A percentile compares a stretch with the other conserved stretches of the same genome.
Evolutionary conservation across 1,140 invertebrate species (phyloP).

Genomic region (Sitobion miscanthi): DNA sequence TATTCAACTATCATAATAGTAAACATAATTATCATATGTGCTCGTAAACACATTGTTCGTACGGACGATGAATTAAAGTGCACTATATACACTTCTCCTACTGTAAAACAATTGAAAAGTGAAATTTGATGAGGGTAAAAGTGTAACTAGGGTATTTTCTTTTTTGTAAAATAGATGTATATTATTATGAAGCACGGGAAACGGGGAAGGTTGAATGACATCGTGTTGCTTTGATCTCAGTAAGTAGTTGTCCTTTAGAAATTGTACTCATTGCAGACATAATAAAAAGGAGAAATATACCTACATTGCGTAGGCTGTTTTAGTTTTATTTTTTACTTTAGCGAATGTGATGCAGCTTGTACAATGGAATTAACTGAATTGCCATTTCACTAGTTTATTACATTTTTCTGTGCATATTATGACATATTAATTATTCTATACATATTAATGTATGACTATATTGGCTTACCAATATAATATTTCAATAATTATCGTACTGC

Average conservation of each 20-base stretch:
- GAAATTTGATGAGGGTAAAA: constrained; percentile 27
- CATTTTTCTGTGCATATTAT: neutral
- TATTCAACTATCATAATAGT: neutral
- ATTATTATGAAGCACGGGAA: constrained; percentile 10
- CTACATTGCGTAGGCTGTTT: neutral
- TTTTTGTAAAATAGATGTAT: neutral
- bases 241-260: neutral
- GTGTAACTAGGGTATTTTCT: constrained; percentile 29
- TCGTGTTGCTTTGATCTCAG: constrained; percentile 24
- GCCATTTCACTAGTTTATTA: neutral
- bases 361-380: neutral
- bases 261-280: neutral
- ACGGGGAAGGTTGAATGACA: constrained; percentile 21
- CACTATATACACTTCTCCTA: neutral
- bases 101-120: constrained; percentile 35
- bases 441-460: neutral
- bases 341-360: neutral
- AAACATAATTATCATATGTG: constrained; percentile 19
- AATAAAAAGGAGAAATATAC: neutral
- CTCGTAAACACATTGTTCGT: neutral
- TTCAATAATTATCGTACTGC: neutral
- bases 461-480: neutral
- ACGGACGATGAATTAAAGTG: neutral
- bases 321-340: neutral
- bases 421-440: no score